phyloP scores from a whole-genome alignment of 2,888 invertebrate genomes.

The Actias luna region DNA sequence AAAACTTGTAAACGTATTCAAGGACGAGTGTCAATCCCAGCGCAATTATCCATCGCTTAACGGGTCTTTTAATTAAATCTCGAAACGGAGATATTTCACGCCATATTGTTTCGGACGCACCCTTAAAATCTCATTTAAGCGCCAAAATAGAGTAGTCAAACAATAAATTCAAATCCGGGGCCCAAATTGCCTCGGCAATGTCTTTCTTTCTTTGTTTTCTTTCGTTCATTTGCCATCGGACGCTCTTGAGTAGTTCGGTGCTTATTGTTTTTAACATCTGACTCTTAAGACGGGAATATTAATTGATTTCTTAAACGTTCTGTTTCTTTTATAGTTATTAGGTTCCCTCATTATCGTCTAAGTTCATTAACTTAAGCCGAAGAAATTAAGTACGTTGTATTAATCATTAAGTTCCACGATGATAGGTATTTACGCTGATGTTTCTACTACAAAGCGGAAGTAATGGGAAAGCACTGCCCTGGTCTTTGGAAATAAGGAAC shows the following conservation, averaged over 20 bases:
- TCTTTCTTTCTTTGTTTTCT: slow-evolving; percentile 50
- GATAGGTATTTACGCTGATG: too few species aligned
- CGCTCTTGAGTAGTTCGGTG: not conserved
- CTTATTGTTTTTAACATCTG: not conserved
- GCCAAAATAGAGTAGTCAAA: slow-evolving; percentile 43
- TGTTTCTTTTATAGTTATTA: not conserved
- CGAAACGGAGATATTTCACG: slow-evolving; percentile 10
- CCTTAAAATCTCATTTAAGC: slow-evolving; percentile 11
- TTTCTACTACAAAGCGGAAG: too few species aligned
- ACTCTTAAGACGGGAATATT: not conserved
- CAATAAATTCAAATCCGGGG: slow-evolving; percentile 70
- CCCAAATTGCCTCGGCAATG: slow-evolving; percentile 59
- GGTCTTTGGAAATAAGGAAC: too few species aligned
- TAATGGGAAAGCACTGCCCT: too few species aligned
- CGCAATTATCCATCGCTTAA: slow-evolving; percentile 6
- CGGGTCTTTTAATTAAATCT: slow-evolving; percentile 11
- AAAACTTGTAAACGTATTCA: slow-evolving; percentile 8
- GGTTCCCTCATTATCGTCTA: too few species aligned
- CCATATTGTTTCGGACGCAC: slow-evolving; percentile 8
- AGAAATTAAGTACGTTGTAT: not conserved
- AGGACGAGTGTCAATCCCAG: slow-evolving; percentile 8
- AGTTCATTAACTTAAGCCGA: not conserved
- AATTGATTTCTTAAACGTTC: not conserved
- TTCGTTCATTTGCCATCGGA: not conserved
- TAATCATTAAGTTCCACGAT: too few species aligned